Conservation (phyloP, 2,113 vertebrate species). For the Podarcis raffonei region DNA sequence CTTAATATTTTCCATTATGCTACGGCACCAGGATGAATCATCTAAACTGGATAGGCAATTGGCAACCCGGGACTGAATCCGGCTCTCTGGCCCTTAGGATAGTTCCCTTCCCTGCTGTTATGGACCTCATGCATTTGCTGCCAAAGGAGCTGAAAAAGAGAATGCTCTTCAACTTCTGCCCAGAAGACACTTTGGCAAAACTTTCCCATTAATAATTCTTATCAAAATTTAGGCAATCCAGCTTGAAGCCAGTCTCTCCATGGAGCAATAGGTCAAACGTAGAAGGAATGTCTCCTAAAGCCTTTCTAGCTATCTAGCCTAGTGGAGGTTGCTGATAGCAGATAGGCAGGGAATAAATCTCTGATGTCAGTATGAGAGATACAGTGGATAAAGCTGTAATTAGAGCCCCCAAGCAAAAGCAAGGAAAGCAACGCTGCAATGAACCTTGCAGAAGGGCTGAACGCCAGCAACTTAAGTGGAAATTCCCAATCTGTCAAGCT, state of each 20-base stretch:
- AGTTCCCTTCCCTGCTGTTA: neutral
- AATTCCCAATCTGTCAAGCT: neutral
- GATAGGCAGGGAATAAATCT: slow-evolving; percentile 24
- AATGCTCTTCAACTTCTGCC: neutral
- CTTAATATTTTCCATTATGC: slow-evolving; percentile 23
- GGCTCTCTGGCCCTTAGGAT: neutral
- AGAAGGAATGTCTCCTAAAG: slow-evolving; percentile 23
- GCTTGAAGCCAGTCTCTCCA: neutral
- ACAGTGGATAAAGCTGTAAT: slow-evolving; percentile 4
- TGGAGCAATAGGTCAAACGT: slow-evolving; percentile 22
- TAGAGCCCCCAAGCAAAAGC: slow-evolving; percentile 6
- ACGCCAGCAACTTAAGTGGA: slow-evolving; percentile 8
- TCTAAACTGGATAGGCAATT: neutral
- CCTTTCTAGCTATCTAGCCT: neutral
- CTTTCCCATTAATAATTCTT: neutral
- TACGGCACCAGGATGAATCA: slow-evolving; percentile 23
- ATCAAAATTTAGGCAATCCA: neutral
- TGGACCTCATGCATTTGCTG: neutral
- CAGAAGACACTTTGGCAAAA: neutral
- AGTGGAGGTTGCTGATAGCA: neutral
- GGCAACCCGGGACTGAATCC: neutral
- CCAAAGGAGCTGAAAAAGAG: neutral
- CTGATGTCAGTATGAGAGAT: slow-evolving; percentile 11
- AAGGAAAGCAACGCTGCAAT: neutral
- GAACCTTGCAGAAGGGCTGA: neutral